Evolutionary conservation across 2,888 invertebrate genomes (phyloP), one percentile per base, ranked within the genome.

Genomic region (Cerceris rybyensis): DNA sequence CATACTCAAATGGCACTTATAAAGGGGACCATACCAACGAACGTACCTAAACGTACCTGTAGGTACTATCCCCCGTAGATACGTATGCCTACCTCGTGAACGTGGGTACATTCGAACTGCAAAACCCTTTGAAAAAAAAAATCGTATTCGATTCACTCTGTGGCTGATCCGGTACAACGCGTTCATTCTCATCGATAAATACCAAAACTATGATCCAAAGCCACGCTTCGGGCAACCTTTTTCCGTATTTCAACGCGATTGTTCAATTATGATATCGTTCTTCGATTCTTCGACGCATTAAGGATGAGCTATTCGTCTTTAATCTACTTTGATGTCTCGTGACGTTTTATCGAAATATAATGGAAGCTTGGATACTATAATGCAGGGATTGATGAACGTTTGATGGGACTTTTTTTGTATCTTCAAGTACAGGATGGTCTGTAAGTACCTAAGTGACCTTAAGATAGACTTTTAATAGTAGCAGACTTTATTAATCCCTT

Each of bases 1-100:
- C 67, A 83, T 68, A 70, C 58, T 61, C 61, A 74, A 78, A 81
- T 83, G 78, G 76, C 80, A 79, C 79, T 82, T 79, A 71, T 82
- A 78, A 72, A 72, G 72, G 76, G 61, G 78, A 73, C 71, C 74
- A 83, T 72, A 60, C 75, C 74, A 64, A 66, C 75, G 54, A 28
- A 55, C 64, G 11, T 73, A 68, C 66, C 72, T 69, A 65, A 70
- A 58, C 78, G 67, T 83, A 76, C 74, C 77, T 80, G 74, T 80
- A 28, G 28, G 28, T 28, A 28, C 28, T 28, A 78, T 70, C 78
- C 72, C 75, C 75, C 70, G 68, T 71, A 74, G 72, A 76, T 71
- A 79, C 28, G 28, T 28, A 28, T 28, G 28, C 28, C 28, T 64
- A 67, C 64, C 57, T 46, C 46, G 58, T 52, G 61, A 65, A 81